Conservation (phyloP, 1,140 invertebrate species). For the Palaemon carinicauda region DNA sequence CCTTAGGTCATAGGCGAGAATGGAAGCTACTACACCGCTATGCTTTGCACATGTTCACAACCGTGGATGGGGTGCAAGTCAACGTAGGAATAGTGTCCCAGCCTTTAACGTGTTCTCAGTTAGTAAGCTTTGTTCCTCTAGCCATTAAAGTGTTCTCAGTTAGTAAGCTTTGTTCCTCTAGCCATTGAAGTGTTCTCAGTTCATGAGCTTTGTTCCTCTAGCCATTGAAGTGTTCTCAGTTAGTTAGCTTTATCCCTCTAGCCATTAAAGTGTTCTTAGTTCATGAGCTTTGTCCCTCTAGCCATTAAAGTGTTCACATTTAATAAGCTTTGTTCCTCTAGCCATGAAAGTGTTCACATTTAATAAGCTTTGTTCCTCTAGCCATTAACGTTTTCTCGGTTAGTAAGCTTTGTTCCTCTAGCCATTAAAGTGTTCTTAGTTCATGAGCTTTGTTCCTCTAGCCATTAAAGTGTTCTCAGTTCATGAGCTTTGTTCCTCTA, state of each 20-base stretch:
- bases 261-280: too few species aligned
- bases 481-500: slow-evolving; percentile 63
- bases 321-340: slow-evolving; percentile 63
- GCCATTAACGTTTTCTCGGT: slow-evolving; percentile 71
- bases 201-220: slow-evolving; percentile 63
- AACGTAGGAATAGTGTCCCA: slow-evolving; percentile 75
- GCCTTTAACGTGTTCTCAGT: slow-evolving; percentile 71
- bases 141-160: slow-evolving; percentile 68
- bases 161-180: slow-evolving; percentile 63
- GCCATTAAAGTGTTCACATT: slow-evolving; percentile 71
- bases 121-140: background rate
- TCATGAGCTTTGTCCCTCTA: too few species aligned
- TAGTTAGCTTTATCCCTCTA: background rate
- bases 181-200: slow-evolving; percentile 71
- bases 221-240: slow-evolving; percentile 71
- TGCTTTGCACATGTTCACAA: slow-evolving; percentile 75
- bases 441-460: slow-evolving; percentile 63
- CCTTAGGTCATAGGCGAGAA: slow-evolving; percentile 70
- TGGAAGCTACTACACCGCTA: slow-evolving; percentile 78
- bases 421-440: slow-evolving; percentile 71
- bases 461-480: slow-evolving; percentile 71
- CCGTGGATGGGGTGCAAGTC: slow-evolving; percentile 71
- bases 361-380: slow-evolving; percentile 63
- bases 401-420: slow-evolving; percentile 63
- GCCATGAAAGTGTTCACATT: slow-evolving; percentile 71